These are phyloP conservation scores for Hirundo rustica DNA, from an alignment of 2,797 vertebrate species.

Conservation along the genomic window DNA sequence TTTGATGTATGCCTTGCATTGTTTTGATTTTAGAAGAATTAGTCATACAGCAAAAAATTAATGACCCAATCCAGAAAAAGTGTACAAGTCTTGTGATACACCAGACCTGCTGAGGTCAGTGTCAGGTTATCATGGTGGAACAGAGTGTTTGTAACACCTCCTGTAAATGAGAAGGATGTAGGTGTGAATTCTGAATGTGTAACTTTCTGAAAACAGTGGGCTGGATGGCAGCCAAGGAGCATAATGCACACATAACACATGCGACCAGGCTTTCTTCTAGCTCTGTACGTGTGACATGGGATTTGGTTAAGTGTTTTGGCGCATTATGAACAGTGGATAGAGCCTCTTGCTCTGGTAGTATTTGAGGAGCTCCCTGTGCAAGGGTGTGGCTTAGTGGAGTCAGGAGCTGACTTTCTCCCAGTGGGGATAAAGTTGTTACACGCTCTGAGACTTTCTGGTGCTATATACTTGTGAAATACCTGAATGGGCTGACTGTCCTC, in stretches of 20 bases:
- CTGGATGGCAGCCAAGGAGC: neutral
- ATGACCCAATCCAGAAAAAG: neutral
- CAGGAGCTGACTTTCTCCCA: neutral
- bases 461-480: neutral
- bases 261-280: neutral
- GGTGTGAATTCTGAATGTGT: neutral
- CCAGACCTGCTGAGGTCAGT: neutral
- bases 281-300: neutral
- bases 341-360: neutral
- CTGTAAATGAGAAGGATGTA: neutral
- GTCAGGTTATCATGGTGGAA: neutral
- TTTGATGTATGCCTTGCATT: neutral
- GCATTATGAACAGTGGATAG: neutral
- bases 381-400: neutral
- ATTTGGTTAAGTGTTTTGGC: neutral
- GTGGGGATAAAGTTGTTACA: neutral
- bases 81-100: neutral
- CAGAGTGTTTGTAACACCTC: neutral
- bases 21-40: constrained; percentile 8
- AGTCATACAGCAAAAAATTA: neutral
- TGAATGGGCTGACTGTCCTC: neutral
- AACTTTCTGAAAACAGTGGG: neutral
- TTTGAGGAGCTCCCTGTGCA: neutral
- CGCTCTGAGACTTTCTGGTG: neutral
- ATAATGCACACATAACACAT: neutral